phyloP scores from a whole-genome alignment of 2,113 vertebrate species.

The Cryptotis parvus region DNA sequence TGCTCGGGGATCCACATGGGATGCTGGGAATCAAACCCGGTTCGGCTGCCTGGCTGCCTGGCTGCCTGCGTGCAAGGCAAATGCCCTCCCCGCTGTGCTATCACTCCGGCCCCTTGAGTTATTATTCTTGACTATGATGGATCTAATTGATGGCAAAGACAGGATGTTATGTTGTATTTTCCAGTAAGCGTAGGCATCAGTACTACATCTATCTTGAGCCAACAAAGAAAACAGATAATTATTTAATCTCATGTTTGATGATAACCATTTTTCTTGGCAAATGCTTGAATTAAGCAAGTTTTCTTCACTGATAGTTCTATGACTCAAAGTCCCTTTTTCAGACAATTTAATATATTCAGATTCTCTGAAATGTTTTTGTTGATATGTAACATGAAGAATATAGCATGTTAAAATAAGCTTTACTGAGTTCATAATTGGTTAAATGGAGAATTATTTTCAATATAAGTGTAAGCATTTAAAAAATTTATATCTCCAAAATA shows the following conservation, averaged over 20 bases:
- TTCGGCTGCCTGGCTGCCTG: too few species aligned
- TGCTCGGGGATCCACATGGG: too few species aligned
- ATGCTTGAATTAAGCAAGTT: slow-evolving; percentile 60
- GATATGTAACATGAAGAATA: slow-evolving; percentile 34
- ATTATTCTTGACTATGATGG: slow-evolving; percentile 16
- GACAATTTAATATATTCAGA: slow-evolving; percentile 29
- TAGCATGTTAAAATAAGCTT: neutral
- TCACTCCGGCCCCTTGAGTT: too few species aligned
- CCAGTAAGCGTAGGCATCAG: neutral
- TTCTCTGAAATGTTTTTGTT: slow-evolving; percentile 18
- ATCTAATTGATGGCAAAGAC: slow-evolving; percentile 27
- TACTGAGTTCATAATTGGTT: neutral
- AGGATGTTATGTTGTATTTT: slow-evolving; percentile 33
- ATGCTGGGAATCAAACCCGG: too few species aligned
- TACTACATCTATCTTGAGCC: slow-evolving; percentile 45
- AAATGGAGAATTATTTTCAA: neutral
- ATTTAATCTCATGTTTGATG: slow-evolving; percentile 71
- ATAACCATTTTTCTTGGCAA: slow-evolving; percentile 65
- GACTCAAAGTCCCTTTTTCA: slow-evolving; percentile 8
- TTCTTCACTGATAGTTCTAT: slow-evolving; percentile 55
- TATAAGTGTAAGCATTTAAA: slow-evolving; percentile 6
- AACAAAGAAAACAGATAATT: slow-evolving; percentile 67
- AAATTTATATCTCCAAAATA: too few species aligned
- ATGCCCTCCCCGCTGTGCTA: too few species aligned
- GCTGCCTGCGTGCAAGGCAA: too few species aligned